These are phyloP conservation scores for Brachypalpus laphriformis DNA, from an alignment of 2,888 invertebrate species.

Conservation along the genomic window DNA sequence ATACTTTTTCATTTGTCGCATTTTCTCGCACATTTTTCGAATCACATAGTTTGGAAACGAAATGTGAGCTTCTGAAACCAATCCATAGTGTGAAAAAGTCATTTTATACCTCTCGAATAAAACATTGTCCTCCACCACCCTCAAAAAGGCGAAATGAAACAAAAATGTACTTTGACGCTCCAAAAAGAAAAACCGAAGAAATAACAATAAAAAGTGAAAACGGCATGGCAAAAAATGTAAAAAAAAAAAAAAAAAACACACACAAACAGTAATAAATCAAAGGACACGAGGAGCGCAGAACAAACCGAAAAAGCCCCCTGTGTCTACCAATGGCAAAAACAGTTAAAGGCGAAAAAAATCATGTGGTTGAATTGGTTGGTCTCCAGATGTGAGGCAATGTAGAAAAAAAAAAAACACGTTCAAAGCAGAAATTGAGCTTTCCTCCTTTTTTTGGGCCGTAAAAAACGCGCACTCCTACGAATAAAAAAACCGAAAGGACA, in stretches of 20 bases:
- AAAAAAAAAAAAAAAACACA: slow-evolving; percentile 16
- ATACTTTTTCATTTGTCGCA: slow-evolving; percentile 30
- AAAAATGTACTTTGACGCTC: slow-evolving; percentile 51
- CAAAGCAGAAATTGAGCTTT: slow-evolving; percentile 53
- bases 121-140: background rate
- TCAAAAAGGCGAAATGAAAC: slow-evolving; percentile 42
- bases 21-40: slow-evolving; percentile 47
- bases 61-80: slow-evolving; percentile 13
- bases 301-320: slow-evolving; percentile 1
- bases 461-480: slow-evolving; percentile 45
- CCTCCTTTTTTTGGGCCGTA: slow-evolving; percentile 29
- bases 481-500: slow-evolving; percentile 29
- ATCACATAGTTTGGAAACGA: slow-evolving; percentile 27
- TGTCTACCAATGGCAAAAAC: slow-evolving; percentile 41
- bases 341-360: slow-evolving; percentile 56
- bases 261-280: slow-evolving; percentile 65
- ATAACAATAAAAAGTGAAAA: slow-evolving; percentile 67
- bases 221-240: slow-evolving; percentile 37
- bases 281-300: slow-evolving; percentile 47
- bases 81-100: slow-evolving; percentile 37
- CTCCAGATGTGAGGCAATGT: slow-evolving; percentile 44
- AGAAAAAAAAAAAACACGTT: slow-evolving; percentile 54
- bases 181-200: slow-evolving; percentile 50
- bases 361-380: slow-evolving; percentile 61
- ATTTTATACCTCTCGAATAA: slow-evolving; percentile 19